Percentiles rank a stretch among this genome's conserved stretches.
phyloP scores from a whole-genome alignment of 2,888 invertebrate species.

The Rhagium mordax region DNA sequence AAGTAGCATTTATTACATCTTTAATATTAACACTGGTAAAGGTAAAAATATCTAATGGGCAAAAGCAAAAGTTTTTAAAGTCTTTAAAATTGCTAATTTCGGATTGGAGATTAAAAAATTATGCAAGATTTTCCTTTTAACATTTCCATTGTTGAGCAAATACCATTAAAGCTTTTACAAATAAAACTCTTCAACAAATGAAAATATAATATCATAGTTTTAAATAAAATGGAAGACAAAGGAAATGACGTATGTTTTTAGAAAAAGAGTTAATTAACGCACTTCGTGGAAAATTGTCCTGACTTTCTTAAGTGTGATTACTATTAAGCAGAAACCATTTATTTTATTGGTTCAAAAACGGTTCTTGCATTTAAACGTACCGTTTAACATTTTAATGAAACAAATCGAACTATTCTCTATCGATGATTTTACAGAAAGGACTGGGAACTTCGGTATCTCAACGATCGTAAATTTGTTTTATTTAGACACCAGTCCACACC shows the following conservation, averaged over 20 bases:
- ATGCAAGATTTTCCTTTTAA: no score
- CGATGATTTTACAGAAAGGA: conserved; percentile 8
- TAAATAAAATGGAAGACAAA: neutral
- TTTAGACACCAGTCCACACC: conserved; percentile 11
- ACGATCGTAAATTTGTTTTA: conserved; percentile 17
- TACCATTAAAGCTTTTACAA: no score
- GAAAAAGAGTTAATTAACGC: neutral
- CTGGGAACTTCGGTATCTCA: neutral
- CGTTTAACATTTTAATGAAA: neutral
- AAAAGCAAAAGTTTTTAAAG: no score
- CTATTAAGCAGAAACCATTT: neutral
- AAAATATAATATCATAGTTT: no score
- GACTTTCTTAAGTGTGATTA: neutral
- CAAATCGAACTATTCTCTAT: conserved; percentile 12
- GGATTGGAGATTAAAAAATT: no score
- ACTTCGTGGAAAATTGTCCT: neutral
- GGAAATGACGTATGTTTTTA: neutral
- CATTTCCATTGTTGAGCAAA: no score
- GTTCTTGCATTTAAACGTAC: conserved; percentile 49
- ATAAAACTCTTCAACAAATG: no score
- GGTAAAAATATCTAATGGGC: no score
- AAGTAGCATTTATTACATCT: no score
- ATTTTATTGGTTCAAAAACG: conserved; percentile 46
- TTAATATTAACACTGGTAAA: no score
- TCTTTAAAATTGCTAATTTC: no score